Percentiles rank a stretch among this genome's conserved stretches.
Conservation (phyloP, 2,797 vertebrate species). For the Sphaeramia orbicularis region DNA sequence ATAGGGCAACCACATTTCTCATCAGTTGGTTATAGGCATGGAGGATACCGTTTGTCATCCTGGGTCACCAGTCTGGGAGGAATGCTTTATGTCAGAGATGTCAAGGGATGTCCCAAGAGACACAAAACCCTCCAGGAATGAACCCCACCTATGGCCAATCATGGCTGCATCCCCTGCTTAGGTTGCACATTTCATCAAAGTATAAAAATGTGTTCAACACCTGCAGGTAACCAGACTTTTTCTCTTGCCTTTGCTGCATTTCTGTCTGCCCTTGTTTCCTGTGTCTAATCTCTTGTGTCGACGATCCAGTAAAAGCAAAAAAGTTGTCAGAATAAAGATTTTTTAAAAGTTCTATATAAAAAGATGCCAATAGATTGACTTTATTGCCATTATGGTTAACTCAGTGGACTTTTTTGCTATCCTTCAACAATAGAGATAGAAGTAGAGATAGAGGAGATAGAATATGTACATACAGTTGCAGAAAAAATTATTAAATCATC, state of each 20-base stretch:
- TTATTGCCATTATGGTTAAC: too few relatives aligned
- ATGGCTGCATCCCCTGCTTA: conserved; percentile 9
- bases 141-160: conserved; percentile 22
- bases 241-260: background rate
- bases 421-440: too few relatives aligned
- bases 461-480: too few relatives aligned
- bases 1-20: conserved; percentile 32
- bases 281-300: background rate
- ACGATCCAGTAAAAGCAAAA: too few relatives aligned
- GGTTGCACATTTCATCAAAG: conserved; percentile 25
- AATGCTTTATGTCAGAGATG: conserved; percentile 73
- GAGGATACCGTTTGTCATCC: conserved; percentile 76
- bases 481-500: too few relatives aligned
- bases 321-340: too few relatives aligned
- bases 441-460: too few relatives aligned
- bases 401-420: too few relatives aligned
- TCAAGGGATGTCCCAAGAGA: conserved; percentile 58
- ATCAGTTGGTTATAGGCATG: conserved; percentile 68
- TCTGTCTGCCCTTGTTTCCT: background rate
- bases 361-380: too few relatives aligned
- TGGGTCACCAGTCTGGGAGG: conserved; percentile 69
- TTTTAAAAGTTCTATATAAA: too few relatives aligned
- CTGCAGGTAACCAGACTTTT: background rate
- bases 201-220: conserved; percentile 35
- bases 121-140: conserved; percentile 45